phyloP scores from a whole-genome alignment of 2,113 vertebrate species.

The Phylloscopus whistleri region DNA sequence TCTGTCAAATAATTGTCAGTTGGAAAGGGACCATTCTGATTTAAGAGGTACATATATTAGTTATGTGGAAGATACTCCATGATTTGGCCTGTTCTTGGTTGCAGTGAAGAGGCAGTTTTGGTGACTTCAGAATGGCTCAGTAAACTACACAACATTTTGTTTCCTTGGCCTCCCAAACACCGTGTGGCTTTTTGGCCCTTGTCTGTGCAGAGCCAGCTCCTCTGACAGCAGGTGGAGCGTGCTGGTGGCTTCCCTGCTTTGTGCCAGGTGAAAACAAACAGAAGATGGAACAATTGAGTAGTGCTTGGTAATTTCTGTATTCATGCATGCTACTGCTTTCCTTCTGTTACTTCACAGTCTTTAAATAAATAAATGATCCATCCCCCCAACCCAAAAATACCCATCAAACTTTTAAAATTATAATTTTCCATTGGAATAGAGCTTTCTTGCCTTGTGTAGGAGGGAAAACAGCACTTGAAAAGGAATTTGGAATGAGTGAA shows the following conservation, averaged over 20 bases:
- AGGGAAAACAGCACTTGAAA: background rate
- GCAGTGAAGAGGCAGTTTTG: background rate
- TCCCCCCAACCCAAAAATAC: background rate
- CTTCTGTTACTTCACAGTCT: background rate
- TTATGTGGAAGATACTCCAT: background rate
- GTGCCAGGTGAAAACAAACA: background rate
- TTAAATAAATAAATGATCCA: background rate
- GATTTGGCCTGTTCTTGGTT: background rate
- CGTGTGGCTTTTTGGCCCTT: background rate
- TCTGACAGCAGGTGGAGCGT: background rate
- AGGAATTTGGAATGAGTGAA: background rate
- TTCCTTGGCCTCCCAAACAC: background rate
- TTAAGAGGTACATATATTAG: background rate
- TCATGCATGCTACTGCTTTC: background rate
- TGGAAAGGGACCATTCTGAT: background rate
- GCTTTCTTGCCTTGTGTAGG: background rate
- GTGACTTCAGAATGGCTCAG: background rate
- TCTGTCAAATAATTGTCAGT: background rate
- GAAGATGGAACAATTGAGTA: background rate
- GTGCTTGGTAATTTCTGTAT: background rate
- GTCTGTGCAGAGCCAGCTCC: background rate
- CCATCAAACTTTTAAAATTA: background rate
- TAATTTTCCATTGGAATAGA: background rate
- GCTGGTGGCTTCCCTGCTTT: background rate
- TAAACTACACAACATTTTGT: background rate